phyloP scores from a whole-genome alignment of 1,140 invertebrate genomes.

The Drosophila asahinai region DNA sequence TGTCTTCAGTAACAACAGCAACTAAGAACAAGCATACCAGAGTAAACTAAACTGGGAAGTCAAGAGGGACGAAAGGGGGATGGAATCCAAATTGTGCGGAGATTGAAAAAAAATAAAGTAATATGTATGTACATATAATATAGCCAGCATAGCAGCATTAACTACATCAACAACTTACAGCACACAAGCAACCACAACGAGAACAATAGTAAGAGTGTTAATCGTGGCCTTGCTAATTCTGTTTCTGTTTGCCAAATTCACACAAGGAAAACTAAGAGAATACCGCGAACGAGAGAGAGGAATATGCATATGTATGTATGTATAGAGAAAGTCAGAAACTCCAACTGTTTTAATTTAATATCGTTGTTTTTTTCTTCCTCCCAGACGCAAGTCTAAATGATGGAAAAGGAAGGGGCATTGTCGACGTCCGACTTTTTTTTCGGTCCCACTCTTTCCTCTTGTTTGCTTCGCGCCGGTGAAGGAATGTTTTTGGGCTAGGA shows the following conservation, averaged over 20 bases:
- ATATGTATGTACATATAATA: neutral
- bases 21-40: neutral
- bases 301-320: too few species aligned
- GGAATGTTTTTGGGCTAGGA: slow-evolving; percentile 1
- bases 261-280: neutral
- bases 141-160: slow-evolving; percentile 1
- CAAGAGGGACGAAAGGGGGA: neutral
- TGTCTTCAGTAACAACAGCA: slow-evolving; percentile 3
- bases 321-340: neutral
- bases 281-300: neutral
- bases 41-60: slow-evolving; percentile 5
- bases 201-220: slow-evolving; percentile 16
- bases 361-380: neutral
- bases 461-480: neutral
- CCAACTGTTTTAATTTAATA: slow-evolving; percentile 8
- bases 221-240: slow-evolving; percentile 21
- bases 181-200: neutral
- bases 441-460: neutral
- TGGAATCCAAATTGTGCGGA: slow-evolving; percentile 2
- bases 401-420: neutral
- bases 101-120: slow-evolving; percentile 4
- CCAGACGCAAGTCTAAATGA: neutral
- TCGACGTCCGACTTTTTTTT: slow-evolving; percentile 2
- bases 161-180: neutral
- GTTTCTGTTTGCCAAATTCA: slow-evolving; percentile 23